phyloP scores from a whole-genome alignment of 2,113 vertebrate species.

The Pseudorasbora parva region DNA sequence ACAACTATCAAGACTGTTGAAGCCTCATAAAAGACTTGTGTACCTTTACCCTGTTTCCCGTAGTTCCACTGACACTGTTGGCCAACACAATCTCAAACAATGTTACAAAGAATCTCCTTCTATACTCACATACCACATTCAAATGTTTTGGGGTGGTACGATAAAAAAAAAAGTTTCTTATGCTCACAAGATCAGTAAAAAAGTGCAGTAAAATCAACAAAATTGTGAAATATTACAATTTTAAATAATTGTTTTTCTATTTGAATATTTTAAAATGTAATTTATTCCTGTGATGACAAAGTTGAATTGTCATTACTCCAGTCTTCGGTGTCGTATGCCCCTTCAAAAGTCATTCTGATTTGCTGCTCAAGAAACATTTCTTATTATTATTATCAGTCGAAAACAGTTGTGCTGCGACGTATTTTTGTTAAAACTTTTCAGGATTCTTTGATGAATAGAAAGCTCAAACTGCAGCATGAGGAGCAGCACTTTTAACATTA shows the following conservation, averaged over 20 bases:
- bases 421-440: no score
- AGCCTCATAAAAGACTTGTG: conserved; percentile 67
- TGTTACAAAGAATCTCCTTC: no score
- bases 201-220: background rate
- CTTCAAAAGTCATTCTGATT: no score
- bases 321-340: no score
- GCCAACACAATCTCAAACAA: conserved; percentile 48
- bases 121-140: background rate
- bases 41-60: conserved; percentile 71
- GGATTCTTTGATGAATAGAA: no score
- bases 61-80: conserved; percentile 66
- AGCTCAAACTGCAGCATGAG: no score
- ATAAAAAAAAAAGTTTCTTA: background rate
- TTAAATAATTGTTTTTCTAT: background rate
- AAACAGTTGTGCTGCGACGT: no score
- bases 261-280: background rate
- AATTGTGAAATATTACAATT: background rate
- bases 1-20: conserved; percentile 24
- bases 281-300: background rate
- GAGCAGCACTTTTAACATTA: no score
- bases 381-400: no score
- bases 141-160: no score
- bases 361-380: no score
- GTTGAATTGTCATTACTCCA: no score
- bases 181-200: background rate